phyloP scores from a whole-genome alignment of 2,888 invertebrate genomes.

The Polydrusus tereticollis region DNA sequence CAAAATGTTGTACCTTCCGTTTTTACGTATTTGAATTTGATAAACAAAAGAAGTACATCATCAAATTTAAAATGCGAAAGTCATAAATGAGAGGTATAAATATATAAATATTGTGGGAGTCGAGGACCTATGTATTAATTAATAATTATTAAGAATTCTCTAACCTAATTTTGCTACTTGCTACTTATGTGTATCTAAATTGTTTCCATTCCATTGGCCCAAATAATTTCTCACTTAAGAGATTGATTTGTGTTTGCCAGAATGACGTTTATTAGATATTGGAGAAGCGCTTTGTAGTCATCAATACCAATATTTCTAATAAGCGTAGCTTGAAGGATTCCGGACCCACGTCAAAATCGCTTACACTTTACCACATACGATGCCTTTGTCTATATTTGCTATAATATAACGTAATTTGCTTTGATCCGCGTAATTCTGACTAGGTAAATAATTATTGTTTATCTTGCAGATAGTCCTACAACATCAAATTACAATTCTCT shows the following conservation, averaged over 20 bases:
- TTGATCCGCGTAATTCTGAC: background rate
- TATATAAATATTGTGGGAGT: too few species aligned
- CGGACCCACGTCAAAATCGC: conserved; percentile 2
- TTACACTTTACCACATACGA: background rate
- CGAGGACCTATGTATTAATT: too few species aligned
- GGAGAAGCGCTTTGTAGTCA: conserved; percentile 1
- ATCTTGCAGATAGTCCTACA: too few species aligned
- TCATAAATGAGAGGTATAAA: too few species aligned
- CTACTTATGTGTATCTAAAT: background rate
- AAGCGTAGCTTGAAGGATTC: background rate
- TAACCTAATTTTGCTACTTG: too few species aligned
- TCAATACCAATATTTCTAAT: background rate
- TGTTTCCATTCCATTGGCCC: background rate
- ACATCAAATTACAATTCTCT: too few species aligned
- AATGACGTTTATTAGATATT: conserved; percentile 9
- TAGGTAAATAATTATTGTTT: background rate
- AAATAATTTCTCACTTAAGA: background rate
- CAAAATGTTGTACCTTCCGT: too few species aligned
- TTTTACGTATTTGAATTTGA: too few species aligned
- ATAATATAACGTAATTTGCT: background rate
- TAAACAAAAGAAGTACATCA: too few species aligned
- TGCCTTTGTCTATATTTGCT: background rate
- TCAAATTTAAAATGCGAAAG: too few species aligned
- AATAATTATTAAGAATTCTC: too few species aligned
- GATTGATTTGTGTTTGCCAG: background rate